Evolutionary conservation across 1,140 invertebrate genomes (phyloP).

Genomic region (Cryptotermes secundus): DNA sequence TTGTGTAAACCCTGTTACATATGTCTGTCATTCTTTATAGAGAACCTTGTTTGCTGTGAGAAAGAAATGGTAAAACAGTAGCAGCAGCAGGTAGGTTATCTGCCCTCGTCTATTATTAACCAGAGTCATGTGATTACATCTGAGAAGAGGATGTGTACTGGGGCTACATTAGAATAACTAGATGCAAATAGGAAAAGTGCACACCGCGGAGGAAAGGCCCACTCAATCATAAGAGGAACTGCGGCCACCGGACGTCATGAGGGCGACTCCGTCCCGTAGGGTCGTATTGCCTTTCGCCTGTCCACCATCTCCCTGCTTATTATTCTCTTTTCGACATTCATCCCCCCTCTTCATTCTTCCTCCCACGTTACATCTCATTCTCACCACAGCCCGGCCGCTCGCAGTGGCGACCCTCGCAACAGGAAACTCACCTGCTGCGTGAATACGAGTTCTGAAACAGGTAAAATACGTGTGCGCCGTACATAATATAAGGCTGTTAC

Average conservation of each 20-base stretch:
- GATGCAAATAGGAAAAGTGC: conserved; percentile 16
- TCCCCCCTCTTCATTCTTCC: background rate
- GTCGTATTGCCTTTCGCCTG: conserved; percentile 26
- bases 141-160: conserved; percentile 6
- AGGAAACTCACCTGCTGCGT: too few species aligned
- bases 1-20: background rate
- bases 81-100: background rate
- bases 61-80: background rate
- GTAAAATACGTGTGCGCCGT: too few species aligned
- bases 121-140: conserved; percentile 2
- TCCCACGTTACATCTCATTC: conserved; percentile 11
- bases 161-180: conserved; percentile 17
- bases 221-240: conserved; percentile 9
- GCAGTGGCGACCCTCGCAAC: background rate
- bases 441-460: too few species aligned
- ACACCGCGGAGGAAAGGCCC: conserved; percentile 1
- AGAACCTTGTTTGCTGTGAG: background rate
- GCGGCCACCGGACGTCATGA: background rate
- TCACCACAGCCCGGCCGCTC: background rate
- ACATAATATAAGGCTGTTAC: too few species aligned
- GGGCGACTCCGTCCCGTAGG: background rate
- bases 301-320: conserved; percentile 22
- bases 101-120: background rate
- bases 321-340: conserved; percentile 19
- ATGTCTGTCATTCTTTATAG: background rate